Base-by-base conservation (phyloP, 2,797 vertebrate genomes). In the Sebastes flavidus region DNA sequence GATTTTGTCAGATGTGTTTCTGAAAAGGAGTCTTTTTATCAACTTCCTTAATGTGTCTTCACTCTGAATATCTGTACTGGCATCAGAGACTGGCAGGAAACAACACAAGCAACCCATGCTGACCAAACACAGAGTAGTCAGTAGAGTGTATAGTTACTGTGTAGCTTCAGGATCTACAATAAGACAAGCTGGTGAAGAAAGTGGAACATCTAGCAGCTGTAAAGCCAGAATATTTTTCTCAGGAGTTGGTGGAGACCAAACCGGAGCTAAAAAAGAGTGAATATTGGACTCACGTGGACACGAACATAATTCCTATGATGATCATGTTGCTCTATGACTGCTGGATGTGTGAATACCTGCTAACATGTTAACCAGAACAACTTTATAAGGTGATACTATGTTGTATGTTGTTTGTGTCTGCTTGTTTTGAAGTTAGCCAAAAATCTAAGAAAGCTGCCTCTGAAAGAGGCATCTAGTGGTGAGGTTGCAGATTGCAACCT, bases 1-100 rank as follows among this genome's bases (percentile, higher is more conserved):
- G 18, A 0, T 49, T 4, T 49, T 49, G 18, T 49, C 0, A 49
- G 46, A 49, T 49, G 46, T 49, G 7, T 49, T 20, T 49, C 3
- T 49, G 46, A 49, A 49, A 49, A 49, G 16, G 16, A 49, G 46
- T 49, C 18, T 49, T 49, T 49, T 49, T 49, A 49, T 49, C 46
- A 49, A 49, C 16, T 20, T 49, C 16, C 42, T 46, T 18, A 46
- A 46, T 46, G 14, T 46, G 3, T 46, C 42, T 46, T 46, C 42
- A 46, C 3, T 46, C 16, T 46, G 42, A 46, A 46, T 46, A 46
- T 46, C 46, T 0, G 3, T 20, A 49, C 16, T 49, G 42, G 6
- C 16, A 46, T 16, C 16, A 46, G 42, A 46, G 38, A 42, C 2
- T 42, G 42, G 42, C 46, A 49, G 46, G 46, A 49, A 0, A 49